A percentile compares a stretch with the other conserved stretches of the same genome.
phyloP scores from a whole-genome alignment of 2,797 vertebrate species.

The Sitta carolinensis region DNA sequence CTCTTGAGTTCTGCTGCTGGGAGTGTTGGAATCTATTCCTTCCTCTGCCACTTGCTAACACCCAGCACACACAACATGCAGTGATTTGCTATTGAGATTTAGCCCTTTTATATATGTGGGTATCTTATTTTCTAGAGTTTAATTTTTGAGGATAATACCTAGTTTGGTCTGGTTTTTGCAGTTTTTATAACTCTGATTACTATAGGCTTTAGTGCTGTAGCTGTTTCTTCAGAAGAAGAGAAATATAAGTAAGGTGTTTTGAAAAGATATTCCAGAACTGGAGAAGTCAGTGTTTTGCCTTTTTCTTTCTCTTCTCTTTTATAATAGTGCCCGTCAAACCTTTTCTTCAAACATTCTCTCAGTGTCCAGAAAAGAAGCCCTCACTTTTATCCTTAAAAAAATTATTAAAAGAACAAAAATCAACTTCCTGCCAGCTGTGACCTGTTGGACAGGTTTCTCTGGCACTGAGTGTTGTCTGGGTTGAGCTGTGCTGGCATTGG shows the following conservation, averaged over 20 bases:
- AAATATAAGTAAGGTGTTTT: not conserved
- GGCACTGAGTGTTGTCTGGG: fast-evolving
- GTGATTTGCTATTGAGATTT: not conserved
- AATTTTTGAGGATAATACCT: not conserved
- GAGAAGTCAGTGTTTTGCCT: not conserved
- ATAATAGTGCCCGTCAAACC: not conserved
- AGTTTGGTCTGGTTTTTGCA: not conserved
- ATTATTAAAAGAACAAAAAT: not conserved
- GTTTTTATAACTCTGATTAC: not conserved
- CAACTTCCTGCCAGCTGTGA: fast-evolving
- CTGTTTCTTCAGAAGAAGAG: not conserved
- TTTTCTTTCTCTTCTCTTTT: not conserved
- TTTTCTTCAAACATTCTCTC: not conserved
- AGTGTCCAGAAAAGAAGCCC: not conserved
- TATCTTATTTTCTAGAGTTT: not conserved
- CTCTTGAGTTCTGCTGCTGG: not conserved
- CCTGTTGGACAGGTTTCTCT: not conserved
- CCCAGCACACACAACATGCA: fast-evolving
- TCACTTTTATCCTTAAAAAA: not conserved
- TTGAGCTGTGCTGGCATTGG: not conserved
- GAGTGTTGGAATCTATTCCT: not conserved
- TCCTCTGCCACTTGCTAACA: not conserved
- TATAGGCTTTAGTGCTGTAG: not conserved
- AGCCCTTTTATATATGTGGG: not conserved
- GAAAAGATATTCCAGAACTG: not conserved